Evolutionary conservation across 2,797 vertebrate species (phyloP).

Genomic region (Syndactyla subalaris): DNA sequence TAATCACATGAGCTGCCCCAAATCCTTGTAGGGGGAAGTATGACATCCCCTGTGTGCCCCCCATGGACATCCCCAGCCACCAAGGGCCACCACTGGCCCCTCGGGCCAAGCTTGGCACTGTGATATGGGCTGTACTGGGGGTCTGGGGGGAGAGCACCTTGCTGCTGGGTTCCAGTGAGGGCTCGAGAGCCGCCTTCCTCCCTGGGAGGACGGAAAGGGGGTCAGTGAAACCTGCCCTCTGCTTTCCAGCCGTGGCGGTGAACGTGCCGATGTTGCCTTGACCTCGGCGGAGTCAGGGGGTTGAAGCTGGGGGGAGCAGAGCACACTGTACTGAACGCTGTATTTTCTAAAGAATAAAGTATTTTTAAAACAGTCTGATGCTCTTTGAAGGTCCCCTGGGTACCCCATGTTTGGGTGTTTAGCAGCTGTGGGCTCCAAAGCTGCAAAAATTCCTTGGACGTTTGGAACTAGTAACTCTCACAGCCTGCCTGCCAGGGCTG

Average conservation of each 20-base stretch:
- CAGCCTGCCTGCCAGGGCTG: not conserved
- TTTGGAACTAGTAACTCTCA: accelerated
- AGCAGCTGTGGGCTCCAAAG: not conserved
- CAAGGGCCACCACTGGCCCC: not conserved
- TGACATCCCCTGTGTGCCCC: not conserved
- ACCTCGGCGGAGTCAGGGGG: not conserved
- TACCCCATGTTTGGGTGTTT: not conserved
- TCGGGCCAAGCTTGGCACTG: not conserved
- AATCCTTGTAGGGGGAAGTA: not conserved
- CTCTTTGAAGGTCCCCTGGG: not conserved
- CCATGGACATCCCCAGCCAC: accelerated
- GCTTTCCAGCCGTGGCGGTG: not conserved
- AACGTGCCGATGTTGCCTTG: not conserved
- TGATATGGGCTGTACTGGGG: not conserved
- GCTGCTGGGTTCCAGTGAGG: constrained; percentile 25
- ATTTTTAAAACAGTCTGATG: constrained; percentile 80
- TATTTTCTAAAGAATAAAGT: constrained; percentile 86
- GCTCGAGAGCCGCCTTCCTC: not conserved
- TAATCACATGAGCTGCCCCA: not conserved
- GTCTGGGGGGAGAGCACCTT: not conserved
- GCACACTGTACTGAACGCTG: constrained; percentile 77
- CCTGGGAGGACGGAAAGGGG: not conserved
- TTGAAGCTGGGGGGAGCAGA: constrained; percentile 38
- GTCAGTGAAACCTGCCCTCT: not conserved
- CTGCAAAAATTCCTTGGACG: not conserved